These are phyloP conservation scores for Atta texana DNA, from an alignment of 1,140 invertebrate genomes.

Conservation along the genomic window DNA sequence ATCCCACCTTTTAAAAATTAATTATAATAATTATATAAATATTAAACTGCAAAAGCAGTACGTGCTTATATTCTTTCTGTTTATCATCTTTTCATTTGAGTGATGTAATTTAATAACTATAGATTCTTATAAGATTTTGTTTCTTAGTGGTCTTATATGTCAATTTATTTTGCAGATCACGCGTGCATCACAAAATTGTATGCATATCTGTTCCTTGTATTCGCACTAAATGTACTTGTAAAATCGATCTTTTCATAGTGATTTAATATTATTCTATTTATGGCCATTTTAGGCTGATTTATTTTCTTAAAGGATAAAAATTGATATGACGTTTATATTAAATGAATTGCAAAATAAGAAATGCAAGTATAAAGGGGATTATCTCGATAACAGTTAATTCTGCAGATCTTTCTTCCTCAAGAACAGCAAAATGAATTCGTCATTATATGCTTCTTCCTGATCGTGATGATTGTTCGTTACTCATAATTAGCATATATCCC, in stretches of 20 bases:
- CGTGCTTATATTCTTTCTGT: neutral
- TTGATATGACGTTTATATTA: neutral
- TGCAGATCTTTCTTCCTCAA: neutral
- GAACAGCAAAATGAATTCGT: neutral
- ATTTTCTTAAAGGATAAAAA: neutral
- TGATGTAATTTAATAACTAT: neutral
- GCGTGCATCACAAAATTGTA: neutral
- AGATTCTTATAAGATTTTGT: neutral
- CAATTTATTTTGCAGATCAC: neutral
- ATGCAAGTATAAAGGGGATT: neutral
- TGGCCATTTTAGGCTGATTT: neutral
- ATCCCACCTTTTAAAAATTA: no score
- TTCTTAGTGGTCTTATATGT: neutral
- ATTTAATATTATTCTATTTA: conserved; percentile 5
- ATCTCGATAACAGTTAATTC: neutral
- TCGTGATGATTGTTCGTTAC: neutral
- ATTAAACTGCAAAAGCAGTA: neutral
- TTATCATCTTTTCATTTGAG: neutral
- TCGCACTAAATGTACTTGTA: neutral
- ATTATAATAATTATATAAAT: no score
- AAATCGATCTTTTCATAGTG: neutral
- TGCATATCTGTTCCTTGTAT: neutral
- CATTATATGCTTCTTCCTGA: neutral
- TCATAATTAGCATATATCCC: conserved; percentile 37
- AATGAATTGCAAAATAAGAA: neutral